A percentile compares a stretch with the other conserved stretches of the same genome.
These are phyloP conservation scores for Champsocephalus gunnari DNA, from an alignment of 2,797 vertebrate species.

Conservation along the genomic window DNA sequence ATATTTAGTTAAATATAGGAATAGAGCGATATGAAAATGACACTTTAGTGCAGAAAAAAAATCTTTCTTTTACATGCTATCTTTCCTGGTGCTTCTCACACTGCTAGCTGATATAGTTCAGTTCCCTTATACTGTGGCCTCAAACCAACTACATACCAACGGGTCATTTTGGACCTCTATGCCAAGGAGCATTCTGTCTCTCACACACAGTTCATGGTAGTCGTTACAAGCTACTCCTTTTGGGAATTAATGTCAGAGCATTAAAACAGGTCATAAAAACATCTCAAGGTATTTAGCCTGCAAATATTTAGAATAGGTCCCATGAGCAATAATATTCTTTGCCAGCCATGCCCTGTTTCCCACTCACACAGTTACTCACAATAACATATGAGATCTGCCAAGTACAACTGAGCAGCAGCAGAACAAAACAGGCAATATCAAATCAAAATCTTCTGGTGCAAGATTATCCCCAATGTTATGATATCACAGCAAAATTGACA, in stretches of 20 bases:
- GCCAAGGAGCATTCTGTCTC: neutral
- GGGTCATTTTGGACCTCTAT: neutral
- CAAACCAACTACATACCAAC: neutral
- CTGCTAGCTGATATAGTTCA: neutral
- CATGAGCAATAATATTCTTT: slow-evolving; percentile 15
- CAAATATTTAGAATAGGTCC: slow-evolving; percentile 44
- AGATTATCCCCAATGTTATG: neutral
- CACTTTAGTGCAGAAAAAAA: neutral
- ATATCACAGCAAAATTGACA: neutral
- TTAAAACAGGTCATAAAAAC: slow-evolving; percentile 21
- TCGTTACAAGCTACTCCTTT: slow-evolving; percentile 3
- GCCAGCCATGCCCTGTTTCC: slow-evolving; percentile 22
- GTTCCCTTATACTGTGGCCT: too few relatives aligned
- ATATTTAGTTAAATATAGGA: neutral
- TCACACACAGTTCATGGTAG: neutral
- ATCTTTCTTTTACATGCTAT: neutral
- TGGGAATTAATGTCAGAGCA: slow-evolving; percentile 27
- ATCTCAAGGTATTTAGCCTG: slow-evolving; percentile 33
- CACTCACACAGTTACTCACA: slow-evolving; percentile 27
- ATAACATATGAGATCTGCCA: slow-evolving; percentile 19
- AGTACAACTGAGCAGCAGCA: slow-evolving; percentile 9
- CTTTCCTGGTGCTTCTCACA: neutral
- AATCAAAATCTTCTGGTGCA: neutral
- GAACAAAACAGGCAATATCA: too few relatives aligned
- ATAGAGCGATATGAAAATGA: neutral